Base-by-base conservation (phyloP, 2,113 vertebrate species). In the Tetrax tetrax region DNA sequence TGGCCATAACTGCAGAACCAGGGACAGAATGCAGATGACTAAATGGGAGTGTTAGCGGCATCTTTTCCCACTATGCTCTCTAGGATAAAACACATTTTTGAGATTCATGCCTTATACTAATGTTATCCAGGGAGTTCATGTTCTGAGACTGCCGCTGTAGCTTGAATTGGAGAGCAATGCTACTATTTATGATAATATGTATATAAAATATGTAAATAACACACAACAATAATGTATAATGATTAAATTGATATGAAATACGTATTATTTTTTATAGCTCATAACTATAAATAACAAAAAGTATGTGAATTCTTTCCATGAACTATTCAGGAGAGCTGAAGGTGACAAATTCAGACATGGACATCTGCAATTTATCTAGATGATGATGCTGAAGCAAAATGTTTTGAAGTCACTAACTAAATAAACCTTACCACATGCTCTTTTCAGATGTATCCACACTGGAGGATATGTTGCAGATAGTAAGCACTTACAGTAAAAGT, bases 21-120 rank as follows among this genome's bases (percentile, higher is more conserved):
- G 31, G n/a, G 71, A 92, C n/a, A 77, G 79, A 95, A 92, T 92
- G 75, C 71, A 86, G 72, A 92, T 86, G 76, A 35, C 41, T 92
- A 89, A 95, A 93, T 29, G 68, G 20, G 41, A 90, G 54, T 8
- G 3, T 78, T 47, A 77, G 20, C 2, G 0, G 17, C 51, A 65
- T 66, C 60, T 89, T 89, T 25, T 86, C 31, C 29, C 28, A 29
- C 17, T 81, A 19, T 45, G 22, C 5, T 83, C 37, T 65, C 45
- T 61, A 48, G 45, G 71, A 35, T 16, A 90, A 92, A 96, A 33
- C 24, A 85, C 9, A 48, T 71, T 87, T 76, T 74, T 95, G 54
- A 83, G 33, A 92, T 76, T 80, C n/a, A 20, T 48, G 33, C 7
- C 28, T 90, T 72, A 29, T 37, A 53, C 27, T 28, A 16, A 4